Percentiles rank a stretch among this genome's conserved stretches.
Conservation (phyloP, 2,113 vertebrate genomes). For the Pygoscelis antarcticus region DNA sequence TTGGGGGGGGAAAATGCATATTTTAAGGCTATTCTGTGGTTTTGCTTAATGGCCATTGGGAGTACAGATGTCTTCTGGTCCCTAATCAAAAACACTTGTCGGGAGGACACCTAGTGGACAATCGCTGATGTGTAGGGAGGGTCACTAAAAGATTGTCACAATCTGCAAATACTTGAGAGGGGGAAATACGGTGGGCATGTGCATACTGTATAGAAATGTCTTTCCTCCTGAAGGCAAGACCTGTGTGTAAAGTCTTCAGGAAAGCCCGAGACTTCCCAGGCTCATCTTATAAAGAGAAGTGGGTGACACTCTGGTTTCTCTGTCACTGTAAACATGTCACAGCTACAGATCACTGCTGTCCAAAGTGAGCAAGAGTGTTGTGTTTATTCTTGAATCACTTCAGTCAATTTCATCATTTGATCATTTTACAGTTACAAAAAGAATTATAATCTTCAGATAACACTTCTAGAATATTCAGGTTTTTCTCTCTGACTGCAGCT, state of each 20-base stretch:
- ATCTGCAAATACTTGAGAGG: not conserved
- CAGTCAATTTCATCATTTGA: not conserved
- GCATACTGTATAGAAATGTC: rapidly evolving
- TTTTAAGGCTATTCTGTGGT: not conserved
- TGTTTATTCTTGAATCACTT: not conserved
- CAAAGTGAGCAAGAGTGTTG: not conserved
- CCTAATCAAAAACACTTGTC: not conserved
- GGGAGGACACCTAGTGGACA: not conserved
- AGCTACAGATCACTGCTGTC: not conserved
- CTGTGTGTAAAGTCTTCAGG: not conserved
- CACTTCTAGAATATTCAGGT: not conserved
- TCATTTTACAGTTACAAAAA: not conserved
- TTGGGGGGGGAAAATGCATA: too few relatives aligned
- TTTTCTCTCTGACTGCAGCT: not conserved
- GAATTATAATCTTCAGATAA: not conserved
- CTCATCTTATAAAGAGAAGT: not conserved
- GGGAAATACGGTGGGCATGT: rapidly evolving
- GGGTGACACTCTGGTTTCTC: not conserved
- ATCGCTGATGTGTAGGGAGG: not conserved
- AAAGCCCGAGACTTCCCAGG: not conserved
- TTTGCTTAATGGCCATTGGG: not conserved
- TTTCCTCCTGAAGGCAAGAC: not conserved
- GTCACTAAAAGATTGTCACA: rapidly evolving
- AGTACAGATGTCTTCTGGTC: not conserved
- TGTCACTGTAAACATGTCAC: not conserved